Evolutionary conservation across 2,113 vertebrate species (phyloP), one percentile per base, ranked within the genome.

Genomic region (Rattus rattus): DNA sequence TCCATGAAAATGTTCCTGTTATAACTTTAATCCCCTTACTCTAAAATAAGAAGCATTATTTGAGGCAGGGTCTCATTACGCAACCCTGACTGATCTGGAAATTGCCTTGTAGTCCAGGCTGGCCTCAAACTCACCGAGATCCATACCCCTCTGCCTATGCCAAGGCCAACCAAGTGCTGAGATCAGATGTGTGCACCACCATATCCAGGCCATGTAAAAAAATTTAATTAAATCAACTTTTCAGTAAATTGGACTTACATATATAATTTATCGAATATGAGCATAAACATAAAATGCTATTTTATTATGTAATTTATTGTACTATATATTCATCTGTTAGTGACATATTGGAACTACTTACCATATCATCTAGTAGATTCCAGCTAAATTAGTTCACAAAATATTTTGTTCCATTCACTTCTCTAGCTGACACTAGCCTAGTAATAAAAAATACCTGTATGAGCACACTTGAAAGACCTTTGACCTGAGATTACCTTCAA

Each of bases 301-400:
- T 89, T 63, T n/a, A 87, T 36, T 63, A 72, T 49, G 59, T 54
- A 63, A 75, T 81, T 30, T 70, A 73, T 49, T 33, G 17, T 86
- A 43, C 19, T 79, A 5, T 28, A 86, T 79, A n/a, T 7, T 43
- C 43, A 89, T 7, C 77, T 19, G 67, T 43, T 73, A 88, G 65
- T 95, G 14, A 63, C 12, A 93, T 88, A 17, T 20, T 91, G n/a
- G 9, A 91, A 85, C 20, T 14, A 54, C 5, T 28, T 69, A 65
- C 16, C 86, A 54, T 69, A n/a, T 1, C 5, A 88, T 39, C 22
- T 86, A 54, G 59, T 24, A 80, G n/a, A 61, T 75, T 30, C 56
- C 14, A 89, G n/a, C 47, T 75, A 85, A 67, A 73, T 80, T 75
- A 88, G 61, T 80, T 80, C 63, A 81, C n/a, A n/a, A 88, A 89